Percentiles rank a stretch among this genome's conserved stretches.
Conservation (phyloP, 2,888 invertebrate species). For the Malthinus seriepunctatus region DNA sequence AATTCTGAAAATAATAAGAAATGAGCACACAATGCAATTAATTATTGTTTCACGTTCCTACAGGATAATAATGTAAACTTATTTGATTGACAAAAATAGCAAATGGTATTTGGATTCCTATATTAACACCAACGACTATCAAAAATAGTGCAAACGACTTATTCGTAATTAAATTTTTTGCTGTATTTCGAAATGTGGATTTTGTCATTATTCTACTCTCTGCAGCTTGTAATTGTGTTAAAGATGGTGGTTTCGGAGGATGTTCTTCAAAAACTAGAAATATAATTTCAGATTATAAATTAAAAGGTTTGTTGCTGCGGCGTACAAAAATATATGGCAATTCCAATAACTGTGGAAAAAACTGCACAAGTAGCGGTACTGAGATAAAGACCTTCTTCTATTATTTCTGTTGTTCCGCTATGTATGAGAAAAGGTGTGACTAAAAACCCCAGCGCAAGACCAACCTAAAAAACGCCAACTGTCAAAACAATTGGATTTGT, state of each 20-base stretch:
- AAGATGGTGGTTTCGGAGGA: background rate
- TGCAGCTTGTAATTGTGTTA: conserved; percentile 81
- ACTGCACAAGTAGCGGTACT: background rate
- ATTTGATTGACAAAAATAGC: conserved; percentile 93
- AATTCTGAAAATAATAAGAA: background rate
- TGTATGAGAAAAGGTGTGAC: background rate
- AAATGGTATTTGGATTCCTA: conserved; percentile 95
- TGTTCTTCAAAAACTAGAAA: background rate
- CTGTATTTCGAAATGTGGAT: conserved; percentile 56
- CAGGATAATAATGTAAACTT: conserved; percentile 80
- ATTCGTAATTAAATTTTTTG: conserved; percentile 78
- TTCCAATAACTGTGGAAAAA: background rate
- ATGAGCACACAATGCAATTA: no score
- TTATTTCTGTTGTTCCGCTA: background rate
- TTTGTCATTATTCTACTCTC: conserved; percentile 54
- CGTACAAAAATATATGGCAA: background rate
- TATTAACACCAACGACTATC: conserved; percentile 90
- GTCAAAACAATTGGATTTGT: no score
- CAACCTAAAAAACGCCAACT: background rate
- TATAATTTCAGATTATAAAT: no score
- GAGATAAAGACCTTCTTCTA: background rate
- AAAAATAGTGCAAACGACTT: conserved; percentile 82
- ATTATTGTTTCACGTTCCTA: no score
- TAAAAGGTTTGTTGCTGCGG: background rate
- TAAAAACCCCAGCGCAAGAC: background rate